Evolutionary conservation across 2,113 vertebrate species (phyloP), one percentile per base, ranked within the genome.

Genomic region (Castor canadensis): DNA sequence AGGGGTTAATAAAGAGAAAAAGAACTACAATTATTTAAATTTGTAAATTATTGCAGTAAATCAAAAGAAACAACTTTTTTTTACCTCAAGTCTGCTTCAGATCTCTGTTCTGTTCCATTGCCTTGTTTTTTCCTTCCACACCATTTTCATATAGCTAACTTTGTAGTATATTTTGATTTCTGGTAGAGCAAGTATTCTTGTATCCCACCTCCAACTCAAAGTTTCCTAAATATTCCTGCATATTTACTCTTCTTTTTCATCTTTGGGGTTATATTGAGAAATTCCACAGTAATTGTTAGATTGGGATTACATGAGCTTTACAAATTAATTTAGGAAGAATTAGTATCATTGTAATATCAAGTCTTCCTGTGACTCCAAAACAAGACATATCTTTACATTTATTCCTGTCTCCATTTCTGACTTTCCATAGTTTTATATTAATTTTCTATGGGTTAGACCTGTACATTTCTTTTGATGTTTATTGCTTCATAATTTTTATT

Each of bases 161-260:
- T 87, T 49, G 45, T 58, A 75, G 60, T 52, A 88, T 8, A 45
- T 85, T 72, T 71, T 76, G n/a, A 85, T 40, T 72, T 71, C 20
- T 92, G 73, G 5, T 35, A 58, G 1, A 89, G 19, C 12, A 87
- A 76, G n/a, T 89, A 76, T 76, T 86, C 80, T 89, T 15, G 72
- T 47, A 58, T 22, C 9, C 9, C 26, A 30, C 22, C n/a, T 26
- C 35, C 19, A 87, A 62, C 22, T 90, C 75, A 80, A 90, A 89
- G 67, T 79, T 75, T 84, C 85, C 45, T 67, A 89, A 76, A 87
- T 83, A 87, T 75, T n/a, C 6, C 64, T 87, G 32, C 16, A 49
- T 67, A 6, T 77, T 77, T 95, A 43, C 67, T 92, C 47, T 95
- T 58, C 54, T 26, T n/a, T 67, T 62, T 94, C n/a, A 83, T 79